Conservation (phyloP, 2,113 vertebrate species). For the Rhinolophus sinicus region DNA sequence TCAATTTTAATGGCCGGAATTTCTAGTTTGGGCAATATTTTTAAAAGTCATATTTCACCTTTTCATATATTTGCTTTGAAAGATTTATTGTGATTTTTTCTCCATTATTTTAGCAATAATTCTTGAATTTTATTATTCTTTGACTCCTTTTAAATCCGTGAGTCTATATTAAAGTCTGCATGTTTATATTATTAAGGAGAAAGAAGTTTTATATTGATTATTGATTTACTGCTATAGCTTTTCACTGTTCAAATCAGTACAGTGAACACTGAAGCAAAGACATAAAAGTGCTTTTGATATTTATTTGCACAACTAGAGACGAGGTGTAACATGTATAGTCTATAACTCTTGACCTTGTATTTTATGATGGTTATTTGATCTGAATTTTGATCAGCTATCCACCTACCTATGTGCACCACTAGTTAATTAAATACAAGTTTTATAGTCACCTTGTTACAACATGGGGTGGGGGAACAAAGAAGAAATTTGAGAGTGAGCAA, state of each 20-base stretch:
- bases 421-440: conserved; percentile 6
- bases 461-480: neutral
- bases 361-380: neutral
- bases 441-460: neutral
- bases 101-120: neutral
- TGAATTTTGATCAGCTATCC: neutral
- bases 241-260: neutral
- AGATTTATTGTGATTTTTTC: neutral
- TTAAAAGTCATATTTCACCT: conserved; percentile 25
- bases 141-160: neutral
- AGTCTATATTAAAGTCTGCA: neutral
- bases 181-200: conserved; percentile 13
- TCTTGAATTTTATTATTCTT: conserved; percentile 23
- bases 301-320: neutral
- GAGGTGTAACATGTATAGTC: neutral
- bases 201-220: neutral
- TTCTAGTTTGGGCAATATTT: conserved; percentile 34
- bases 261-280: neutral
- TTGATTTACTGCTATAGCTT: neutral
- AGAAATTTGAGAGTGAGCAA: neutral
- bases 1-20: conserved; percentile 29
- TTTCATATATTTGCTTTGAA: neutral
- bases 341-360: neutral
- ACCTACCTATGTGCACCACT: neutral
- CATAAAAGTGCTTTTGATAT: neutral